These are phyloP conservation scores for Rhinoptilus africanus DNA, from an alignment of 2,113 vertebrate species.

Conservation along the genomic window DNA sequence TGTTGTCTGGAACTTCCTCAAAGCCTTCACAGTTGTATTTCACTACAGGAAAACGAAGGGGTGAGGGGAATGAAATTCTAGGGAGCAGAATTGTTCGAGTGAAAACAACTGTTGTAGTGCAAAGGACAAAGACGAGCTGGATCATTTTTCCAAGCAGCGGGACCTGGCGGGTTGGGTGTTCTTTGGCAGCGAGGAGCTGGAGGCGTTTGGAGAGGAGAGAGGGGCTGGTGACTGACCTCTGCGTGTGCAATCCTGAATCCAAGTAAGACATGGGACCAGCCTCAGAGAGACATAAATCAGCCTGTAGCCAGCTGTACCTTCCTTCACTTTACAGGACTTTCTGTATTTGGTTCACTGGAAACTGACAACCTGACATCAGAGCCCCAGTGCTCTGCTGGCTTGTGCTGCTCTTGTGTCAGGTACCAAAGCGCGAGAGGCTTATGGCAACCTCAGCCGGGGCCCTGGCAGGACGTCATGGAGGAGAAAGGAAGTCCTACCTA, in stretches of 20 bases:
- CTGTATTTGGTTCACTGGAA: background rate
- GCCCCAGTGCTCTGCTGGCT: background rate
- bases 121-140: background rate
- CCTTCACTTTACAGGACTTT: background rate
- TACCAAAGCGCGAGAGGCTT: background rate
- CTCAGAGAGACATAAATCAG: background rate
- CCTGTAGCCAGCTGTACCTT: background rate
- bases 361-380: background rate
- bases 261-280: background rate
- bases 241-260: background rate
- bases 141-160: background rate
- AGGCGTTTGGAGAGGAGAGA: background rate
- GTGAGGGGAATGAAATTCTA: background rate
- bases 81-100: background rate
- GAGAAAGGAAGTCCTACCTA: background rate
- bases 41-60: background rate
- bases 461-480: background rate
- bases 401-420: background rate
- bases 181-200: background rate
- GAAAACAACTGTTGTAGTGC: background rate
- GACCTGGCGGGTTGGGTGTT: background rate
- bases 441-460: background rate
- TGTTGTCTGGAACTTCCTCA: slow-evolving; percentile 55
- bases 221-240: background rate
- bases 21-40: slow-evolving; percentile 11